Conservation (phyloP, 2,113 vertebrate genomes). For the Arothron firmamentum region DNA sequence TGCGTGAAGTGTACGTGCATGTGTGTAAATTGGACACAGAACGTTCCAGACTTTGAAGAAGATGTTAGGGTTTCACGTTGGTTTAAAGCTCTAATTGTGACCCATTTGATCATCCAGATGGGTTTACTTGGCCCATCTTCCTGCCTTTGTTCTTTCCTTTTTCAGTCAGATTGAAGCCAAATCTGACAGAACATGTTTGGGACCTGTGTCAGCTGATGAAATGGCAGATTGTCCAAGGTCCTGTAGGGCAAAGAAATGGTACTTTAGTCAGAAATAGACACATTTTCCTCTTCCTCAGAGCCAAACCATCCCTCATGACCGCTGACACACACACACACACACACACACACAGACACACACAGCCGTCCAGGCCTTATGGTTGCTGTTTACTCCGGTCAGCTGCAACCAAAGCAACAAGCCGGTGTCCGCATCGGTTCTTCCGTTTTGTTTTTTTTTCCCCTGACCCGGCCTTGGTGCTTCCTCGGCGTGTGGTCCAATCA, state of each 20-base stretch:
- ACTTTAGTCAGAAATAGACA: neutral
- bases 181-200: slow-evolving; percentile 25
- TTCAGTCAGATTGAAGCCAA: slow-evolving; percentile 27
- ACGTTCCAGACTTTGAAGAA: neutral
- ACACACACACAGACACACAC: slow-evolving; percentile 32
- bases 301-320: slow-evolving; percentile 50
- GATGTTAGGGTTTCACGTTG: slow-evolving; percentile 4
- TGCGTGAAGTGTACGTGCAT: neutral
- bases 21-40: slow-evolving; percentile 5
- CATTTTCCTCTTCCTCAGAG: slow-evolving; percentile 24
- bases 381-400: slow-evolving; percentile 50
- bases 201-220: slow-evolving; percentile 48
- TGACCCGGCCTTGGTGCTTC: slow-evolving; percentile 14
- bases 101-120: slow-evolving; percentile 17
- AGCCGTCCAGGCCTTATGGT: slow-evolving; percentile 57
- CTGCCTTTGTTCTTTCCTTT: slow-evolving; percentile 12
- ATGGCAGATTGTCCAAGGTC: slow-evolving; percentile 36
- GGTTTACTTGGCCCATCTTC: neutral
- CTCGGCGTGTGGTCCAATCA: slow-evolving; percentile 42
- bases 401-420: slow-evolving; percentile 61
- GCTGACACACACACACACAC: slow-evolving; percentile 30
- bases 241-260: slow-evolving; percentile 15
- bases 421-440: slow-evolving; percentile 33
- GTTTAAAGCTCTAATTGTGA: slow-evolving; percentile 27
- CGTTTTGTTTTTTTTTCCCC: slow-evolving; percentile 38